Evolutionary conservation across 1,140 invertebrate species (phyloP), one percentile per base, ranked within the genome.

Genomic region (Thaumetopoea pityocampa): DNA sequence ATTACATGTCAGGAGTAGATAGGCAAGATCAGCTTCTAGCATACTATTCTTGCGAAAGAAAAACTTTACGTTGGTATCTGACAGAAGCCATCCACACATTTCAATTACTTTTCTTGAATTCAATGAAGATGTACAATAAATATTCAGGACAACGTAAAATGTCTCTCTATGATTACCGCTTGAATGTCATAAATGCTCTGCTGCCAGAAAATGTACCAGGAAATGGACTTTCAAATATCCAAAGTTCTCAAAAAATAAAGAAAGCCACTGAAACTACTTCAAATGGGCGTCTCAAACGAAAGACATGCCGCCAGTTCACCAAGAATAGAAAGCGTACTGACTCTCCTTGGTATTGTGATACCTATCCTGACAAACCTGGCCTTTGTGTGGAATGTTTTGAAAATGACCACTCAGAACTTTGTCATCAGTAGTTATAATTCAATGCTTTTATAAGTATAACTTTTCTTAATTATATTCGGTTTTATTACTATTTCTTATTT

Each of bases 151-250:
- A 19, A 19, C 18, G 18, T 19, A 19, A 19, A 19, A 19, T 19
- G 18, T 19, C 18, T 19, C 18, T 19, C 18, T 15, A 32, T 8
- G 22, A 7, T 23, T 23, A 5, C 5, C 22, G 5, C 22, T 7
- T 23, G 5, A 5, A 8, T 23, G 5, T 23, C 2, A 5, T 23
- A 8, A 5, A 8, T 8, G 8, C 22, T 4, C n/a, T 23, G 5
- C 2, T 23, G 8, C 8, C 8, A 5, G 22, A 5, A 7, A 7
- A 8, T 23, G 22, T 23, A 46, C 37, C 43, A 20, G 34, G 22
- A 44, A 44, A 34, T 44, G 30, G 41, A 44, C 41, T 35, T 44
- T 22, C 37, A 37, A 34, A 46, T 46, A 23, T 37, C 33, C n/a
- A n/a, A n/a, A n/a, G n/a, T n/a, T n/a, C n/a, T n/a, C n/a, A n/a